A percentile compares a stretch with the other conserved stretches of the same genome.
Conservation (phyloP, 2,888 invertebrate genomes). For the Anticlea derivata region DNA sequence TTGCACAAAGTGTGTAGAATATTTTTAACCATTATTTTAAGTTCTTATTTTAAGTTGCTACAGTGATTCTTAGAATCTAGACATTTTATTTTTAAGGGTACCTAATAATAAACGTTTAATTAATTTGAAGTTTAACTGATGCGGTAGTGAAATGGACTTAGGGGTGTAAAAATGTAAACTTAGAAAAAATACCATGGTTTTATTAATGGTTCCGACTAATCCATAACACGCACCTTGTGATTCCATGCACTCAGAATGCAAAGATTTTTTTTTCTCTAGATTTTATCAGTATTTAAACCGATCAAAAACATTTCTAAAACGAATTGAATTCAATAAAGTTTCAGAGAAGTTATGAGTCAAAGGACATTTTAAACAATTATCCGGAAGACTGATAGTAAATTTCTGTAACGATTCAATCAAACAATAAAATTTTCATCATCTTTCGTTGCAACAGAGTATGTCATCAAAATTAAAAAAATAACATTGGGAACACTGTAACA, state of each 20-base stretch:
- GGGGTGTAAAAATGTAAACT: conserved; percentile 14
- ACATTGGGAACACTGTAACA: conserved; percentile 84
- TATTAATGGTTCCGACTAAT: conserved; percentile 8
- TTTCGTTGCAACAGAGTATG: conserved; percentile 30
- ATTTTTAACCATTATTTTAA: conserved; percentile 38
- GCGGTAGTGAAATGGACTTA: conserved; percentile 4
- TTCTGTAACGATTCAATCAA: conserved; percentile 19
- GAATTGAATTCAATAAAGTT: conserved; percentile 28
- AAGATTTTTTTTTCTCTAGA: conserved; percentile 2
- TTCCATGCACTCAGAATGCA: conserved; percentile 22
- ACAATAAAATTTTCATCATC: conserved; percentile 30
- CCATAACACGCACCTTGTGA: conserved; percentile 6
- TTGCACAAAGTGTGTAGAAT: conserved; percentile 39
- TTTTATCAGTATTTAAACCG: neutral
- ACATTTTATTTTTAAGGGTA: conserved; percentile 33
- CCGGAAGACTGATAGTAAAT: conserved; percentile 57
- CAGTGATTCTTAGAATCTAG: conserved; percentile 42
- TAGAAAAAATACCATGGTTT: neutral
- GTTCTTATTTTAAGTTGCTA: conserved; percentile 31
- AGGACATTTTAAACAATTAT: conserved; percentile 32
- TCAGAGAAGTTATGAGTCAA: conserved; percentile 5
- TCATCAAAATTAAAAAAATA: conserved; percentile 59
- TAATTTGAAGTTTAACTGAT: no score
- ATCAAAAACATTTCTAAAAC: conserved; percentile 10
- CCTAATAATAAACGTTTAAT: conserved; percentile 27